These are phyloP conservation scores for Homarus americanus DNA, from an alignment of 1,140 invertebrate genomes.

Conservation along the genomic window DNA sequence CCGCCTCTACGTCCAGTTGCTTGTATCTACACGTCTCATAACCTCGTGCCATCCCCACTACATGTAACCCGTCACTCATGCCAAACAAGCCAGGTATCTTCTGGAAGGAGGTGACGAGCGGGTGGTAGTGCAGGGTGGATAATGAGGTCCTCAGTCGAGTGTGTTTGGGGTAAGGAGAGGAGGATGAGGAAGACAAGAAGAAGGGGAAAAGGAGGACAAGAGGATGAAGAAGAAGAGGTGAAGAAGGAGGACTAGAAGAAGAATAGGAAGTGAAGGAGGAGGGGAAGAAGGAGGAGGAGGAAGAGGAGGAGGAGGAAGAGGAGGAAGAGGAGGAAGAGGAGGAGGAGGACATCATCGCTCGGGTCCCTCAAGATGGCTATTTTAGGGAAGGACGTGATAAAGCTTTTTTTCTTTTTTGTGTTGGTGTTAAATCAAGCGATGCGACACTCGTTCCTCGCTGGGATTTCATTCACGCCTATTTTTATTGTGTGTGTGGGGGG, in stretches of 20 bases:
- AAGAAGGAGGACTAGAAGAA: conserved; percentile 8
- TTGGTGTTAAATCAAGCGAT: too few species aligned
- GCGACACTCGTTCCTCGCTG: too few species aligned
- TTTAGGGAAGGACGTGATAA: too few species aligned
- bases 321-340: background rate
- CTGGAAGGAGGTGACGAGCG: background rate
- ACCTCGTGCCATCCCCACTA: too few species aligned
- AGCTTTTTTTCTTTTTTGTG: too few species aligned
- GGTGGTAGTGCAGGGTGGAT: background rate
- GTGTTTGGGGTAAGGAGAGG: background rate
- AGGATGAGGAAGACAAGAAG: background rate
- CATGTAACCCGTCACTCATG: too few species aligned
- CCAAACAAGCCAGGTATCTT: background rate
- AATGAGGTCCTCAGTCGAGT: too few species aligned
- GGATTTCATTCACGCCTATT: too few species aligned
- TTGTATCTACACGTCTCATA: too few species aligned
- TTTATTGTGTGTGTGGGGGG: too few species aligned
- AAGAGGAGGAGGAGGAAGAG: background rate
- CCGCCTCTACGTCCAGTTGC: too few species aligned
- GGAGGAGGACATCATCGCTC: background rate
- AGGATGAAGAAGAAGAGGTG: background rate
- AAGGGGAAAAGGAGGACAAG: background rate
- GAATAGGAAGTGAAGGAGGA: background rate
- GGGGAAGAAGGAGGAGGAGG: background rate
- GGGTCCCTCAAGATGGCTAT: too few species aligned